Evolutionary conservation across 2,888 invertebrate species (phyloP).

Genomic region (Heliconius ismenius): DNA sequence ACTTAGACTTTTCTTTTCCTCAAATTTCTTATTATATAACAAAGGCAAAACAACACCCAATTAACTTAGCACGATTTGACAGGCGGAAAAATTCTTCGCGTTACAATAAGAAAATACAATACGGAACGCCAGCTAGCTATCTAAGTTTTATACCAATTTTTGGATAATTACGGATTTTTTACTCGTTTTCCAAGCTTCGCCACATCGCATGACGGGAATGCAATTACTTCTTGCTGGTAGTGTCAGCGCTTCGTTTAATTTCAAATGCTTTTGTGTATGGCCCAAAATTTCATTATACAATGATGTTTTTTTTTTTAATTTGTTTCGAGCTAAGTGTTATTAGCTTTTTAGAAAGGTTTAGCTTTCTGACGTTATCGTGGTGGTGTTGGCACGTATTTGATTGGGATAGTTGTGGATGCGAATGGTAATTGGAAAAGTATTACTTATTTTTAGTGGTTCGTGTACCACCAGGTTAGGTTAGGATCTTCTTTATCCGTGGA

Average conservation of each 20-base stretch:
- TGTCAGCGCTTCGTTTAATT: slow-evolving; percentile 44
- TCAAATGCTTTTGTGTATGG: slow-evolving; percentile 28
- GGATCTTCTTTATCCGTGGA: too few relatives aligned
- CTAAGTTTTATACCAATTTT: slow-evolving; percentile 42
- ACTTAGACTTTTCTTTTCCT: background rate
- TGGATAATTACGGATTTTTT: slow-evolving; percentile 40
- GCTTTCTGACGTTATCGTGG: background rate
- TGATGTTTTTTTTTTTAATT: slow-evolving; percentile 4
- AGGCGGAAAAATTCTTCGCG: slow-evolving; percentile 39
- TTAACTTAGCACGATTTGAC: slow-evolving; percentile 38
- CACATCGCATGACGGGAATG: slow-evolving; percentile 59
- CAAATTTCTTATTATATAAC: slow-evolving; percentile 30
- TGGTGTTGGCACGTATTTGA: background rate
- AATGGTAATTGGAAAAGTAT: too few relatives aligned
- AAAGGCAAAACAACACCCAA: slow-evolving; percentile 38
- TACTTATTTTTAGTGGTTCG: too few relatives aligned
- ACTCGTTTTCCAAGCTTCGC: slow-evolving; percentile 39
- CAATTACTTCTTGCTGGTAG: slow-evolving; percentile 58
- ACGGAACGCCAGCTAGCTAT: slow-evolving; percentile 25
- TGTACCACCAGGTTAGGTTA: too few relatives aligned
- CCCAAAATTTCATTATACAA: slow-evolving; percentile 29
- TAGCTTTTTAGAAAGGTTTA: slow-evolving; percentile 16
- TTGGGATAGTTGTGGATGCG: background rate
- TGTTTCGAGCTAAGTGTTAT: slow-evolving; percentile 5
- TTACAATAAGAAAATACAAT: slow-evolving; percentile 37